phyloP scores from a whole-genome alignment of 2,113 vertebrate species.

The Solea senegalensis region DNA sequence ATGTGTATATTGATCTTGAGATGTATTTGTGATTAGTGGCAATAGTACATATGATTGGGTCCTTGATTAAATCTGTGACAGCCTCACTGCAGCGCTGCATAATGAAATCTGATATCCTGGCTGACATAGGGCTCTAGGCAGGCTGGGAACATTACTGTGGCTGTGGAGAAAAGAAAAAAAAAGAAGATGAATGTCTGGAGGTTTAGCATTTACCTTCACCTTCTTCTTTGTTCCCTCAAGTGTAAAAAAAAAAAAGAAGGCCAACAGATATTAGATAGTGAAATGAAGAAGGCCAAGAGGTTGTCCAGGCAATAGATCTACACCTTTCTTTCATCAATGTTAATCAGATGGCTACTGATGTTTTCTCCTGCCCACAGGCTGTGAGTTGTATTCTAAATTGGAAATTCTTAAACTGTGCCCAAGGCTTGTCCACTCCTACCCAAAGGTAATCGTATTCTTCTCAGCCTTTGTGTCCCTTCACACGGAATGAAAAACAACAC shows the following conservation, averaged over 20 bases:
- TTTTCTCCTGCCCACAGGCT: slow-evolving; percentile 32
- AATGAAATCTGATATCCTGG: slow-evolving; percentile 66
- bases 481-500: slow-evolving; percentile 20
- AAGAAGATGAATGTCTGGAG: slow-evolving; percentile 42
- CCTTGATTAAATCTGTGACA: slow-evolving; percentile 62
- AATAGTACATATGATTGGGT: slow-evolving; percentile 51
- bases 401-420: slow-evolving; percentile 54
- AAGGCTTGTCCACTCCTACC: slow-evolving; percentile 40
- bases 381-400: slow-evolving; percentile 53
- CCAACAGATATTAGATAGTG: slow-evolving; percentile 26
- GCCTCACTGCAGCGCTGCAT: slow-evolving; percentile 25
- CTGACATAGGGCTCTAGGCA: slow-evolving; percentile 18
- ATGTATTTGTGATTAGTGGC: slow-evolving; percentile 54
- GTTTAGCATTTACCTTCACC: not conserved
- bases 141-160: slow-evolving; percentile 35
- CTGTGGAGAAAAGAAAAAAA: slow-evolving; percentile 5
- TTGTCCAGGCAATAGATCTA: slow-evolving; percentile 33
- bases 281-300: slow-evolving; percentile 44
- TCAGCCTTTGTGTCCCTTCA: slow-evolving; percentile 12
- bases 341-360: slow-evolving; percentile 51
- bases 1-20: slow-evolving; percentile 56
- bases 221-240: slow-evolving; percentile 24
- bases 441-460: slow-evolving; percentile 42
- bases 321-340: slow-evolving; percentile 36
- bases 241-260: slow-evolving; percentile 19